Percentiles rank a stretch among this genome's conserved stretches.
Conservation (phyloP, 2,797 vertebrate species). For the Todus mexicanus region DNA sequence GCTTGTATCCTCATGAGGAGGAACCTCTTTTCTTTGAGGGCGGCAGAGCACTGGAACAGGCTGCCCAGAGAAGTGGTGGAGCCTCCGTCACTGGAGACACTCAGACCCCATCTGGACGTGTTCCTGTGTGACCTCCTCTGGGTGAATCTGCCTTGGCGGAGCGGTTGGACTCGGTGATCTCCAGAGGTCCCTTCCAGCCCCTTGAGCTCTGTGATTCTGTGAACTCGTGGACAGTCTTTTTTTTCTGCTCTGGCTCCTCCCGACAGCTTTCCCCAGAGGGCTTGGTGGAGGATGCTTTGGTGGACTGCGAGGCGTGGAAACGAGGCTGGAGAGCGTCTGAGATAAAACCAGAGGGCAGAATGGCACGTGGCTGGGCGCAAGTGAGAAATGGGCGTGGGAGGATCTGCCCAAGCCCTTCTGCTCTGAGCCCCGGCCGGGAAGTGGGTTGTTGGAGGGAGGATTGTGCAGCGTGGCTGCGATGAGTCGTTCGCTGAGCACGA, state of each 20-base stretch:
- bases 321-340: neutral
- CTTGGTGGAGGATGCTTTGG: neutral
- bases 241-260: neutral
- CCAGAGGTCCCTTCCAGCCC: too few species aligned
- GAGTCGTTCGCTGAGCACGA: neutral
- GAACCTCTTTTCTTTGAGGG: too few species aligned
- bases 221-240: too few species aligned
- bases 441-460: neutral
- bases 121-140: too few species aligned
- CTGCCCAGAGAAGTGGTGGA: too few species aligned
- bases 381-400: neutral
- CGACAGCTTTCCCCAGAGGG: neutral
- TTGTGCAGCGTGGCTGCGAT: neutral
- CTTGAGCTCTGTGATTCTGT: too few species aligned
- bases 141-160: too few species aligned
- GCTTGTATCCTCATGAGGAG: too few species aligned
- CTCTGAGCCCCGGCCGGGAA: neutral
- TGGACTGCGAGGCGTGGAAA: rapidly evolving
- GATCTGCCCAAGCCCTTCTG: neutral
- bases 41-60: too few species aligned
- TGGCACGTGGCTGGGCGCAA: rapidly evolving
- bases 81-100: too few species aligned
- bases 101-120: too few species aligned
- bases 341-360: neutral
- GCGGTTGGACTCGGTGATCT: too few species aligned